A percentile compares a stretch with the other conserved stretches of the same genome.
These are phyloP conservation scores for Sialia sialis DNA, from an alignment of 2,113 vertebrate genomes.

Conservation along the genomic window DNA sequence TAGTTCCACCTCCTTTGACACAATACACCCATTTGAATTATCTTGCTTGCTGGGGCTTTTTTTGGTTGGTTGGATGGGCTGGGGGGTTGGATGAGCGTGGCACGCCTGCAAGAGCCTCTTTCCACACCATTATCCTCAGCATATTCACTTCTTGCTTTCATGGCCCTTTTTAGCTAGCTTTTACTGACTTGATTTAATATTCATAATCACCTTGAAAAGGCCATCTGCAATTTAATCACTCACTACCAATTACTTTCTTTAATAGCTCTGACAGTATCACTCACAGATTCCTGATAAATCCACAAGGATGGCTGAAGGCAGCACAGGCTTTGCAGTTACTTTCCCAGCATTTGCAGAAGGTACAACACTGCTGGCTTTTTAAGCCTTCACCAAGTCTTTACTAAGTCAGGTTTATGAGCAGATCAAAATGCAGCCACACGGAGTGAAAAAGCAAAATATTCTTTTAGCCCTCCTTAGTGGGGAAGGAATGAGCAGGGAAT, in stretches of 20 bases:
- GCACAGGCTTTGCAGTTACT: not conserved
- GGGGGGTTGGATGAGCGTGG: not conserved
- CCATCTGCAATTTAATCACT: constrained; percentile 71
- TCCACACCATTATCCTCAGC: not conserved
- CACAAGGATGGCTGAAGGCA: not conserved
- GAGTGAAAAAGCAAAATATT: not conserved
- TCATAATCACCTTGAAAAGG: constrained; percentile 65
- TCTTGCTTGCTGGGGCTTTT: not conserved
- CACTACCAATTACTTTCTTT: constrained; percentile 56
- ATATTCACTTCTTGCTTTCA: not conserved
- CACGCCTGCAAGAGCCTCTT: not conserved
- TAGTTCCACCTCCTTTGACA: not conserved
- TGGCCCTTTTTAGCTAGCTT: constrained; percentile 4
- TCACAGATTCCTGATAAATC: constrained; percentile 32
- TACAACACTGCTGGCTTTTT: not conserved
- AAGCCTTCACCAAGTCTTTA: not conserved
- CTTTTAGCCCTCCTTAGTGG: not conserved
- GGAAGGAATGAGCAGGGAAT: not conserved
- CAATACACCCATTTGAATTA: not conserved
- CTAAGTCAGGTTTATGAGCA: not conserved
- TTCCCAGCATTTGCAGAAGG: not conserved
- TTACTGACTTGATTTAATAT: constrained; percentile 62
- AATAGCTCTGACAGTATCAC: constrained; percentile 58
- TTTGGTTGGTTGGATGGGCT: not conserved
- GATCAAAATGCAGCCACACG: not conserved